These are phyloP conservation scores for Hyposoter didymator DNA, from an alignment of 2,888 invertebrate species.

Conservation along the genomic window DNA sequence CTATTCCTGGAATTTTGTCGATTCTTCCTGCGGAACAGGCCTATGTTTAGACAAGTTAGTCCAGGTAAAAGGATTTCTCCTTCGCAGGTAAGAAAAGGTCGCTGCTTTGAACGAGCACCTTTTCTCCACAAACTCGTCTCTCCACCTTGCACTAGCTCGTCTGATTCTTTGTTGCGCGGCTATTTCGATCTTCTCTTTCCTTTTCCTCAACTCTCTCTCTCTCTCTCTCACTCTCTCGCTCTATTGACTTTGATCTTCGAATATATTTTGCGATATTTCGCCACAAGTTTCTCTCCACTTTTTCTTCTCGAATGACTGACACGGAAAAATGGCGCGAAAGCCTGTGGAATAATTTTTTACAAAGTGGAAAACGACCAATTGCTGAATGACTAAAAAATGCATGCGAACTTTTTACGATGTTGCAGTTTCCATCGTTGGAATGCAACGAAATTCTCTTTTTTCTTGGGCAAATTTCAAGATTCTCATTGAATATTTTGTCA, in stretches of 20 bases:
- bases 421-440: too few species aligned
- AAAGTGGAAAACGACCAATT: background rate
- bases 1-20: slow-evolving; percentile 54
- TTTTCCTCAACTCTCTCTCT: slow-evolving; percentile 3
- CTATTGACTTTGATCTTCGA: slow-evolving; percentile 22
- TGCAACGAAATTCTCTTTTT: too few species aligned
- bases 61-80: slow-evolving; percentile 52
- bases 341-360: background rate
- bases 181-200: slow-evolving; percentile 21
- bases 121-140: slow-evolving; percentile 34
- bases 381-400: background rate
- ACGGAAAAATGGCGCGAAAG: background rate
- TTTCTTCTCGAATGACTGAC: background rate
- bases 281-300: slow-evolving; percentile 7
- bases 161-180: background rate
- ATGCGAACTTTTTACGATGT: background rate
- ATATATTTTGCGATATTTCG: slow-evolving; percentile 4
- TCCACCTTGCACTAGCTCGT: slow-evolving; percentile 19
- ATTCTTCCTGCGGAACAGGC: background rate
- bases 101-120: slow-evolving; percentile 41
- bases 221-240: slow-evolving; percentile 11
- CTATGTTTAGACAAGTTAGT: slow-evolving; percentile 20
- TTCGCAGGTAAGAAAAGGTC: slow-evolving; percentile 63
- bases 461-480: too few species aligned
- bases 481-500: too few species aligned